Conservation (phyloP, 2,888 invertebrate genomes). For the Cyclophora punctaria region DNA sequence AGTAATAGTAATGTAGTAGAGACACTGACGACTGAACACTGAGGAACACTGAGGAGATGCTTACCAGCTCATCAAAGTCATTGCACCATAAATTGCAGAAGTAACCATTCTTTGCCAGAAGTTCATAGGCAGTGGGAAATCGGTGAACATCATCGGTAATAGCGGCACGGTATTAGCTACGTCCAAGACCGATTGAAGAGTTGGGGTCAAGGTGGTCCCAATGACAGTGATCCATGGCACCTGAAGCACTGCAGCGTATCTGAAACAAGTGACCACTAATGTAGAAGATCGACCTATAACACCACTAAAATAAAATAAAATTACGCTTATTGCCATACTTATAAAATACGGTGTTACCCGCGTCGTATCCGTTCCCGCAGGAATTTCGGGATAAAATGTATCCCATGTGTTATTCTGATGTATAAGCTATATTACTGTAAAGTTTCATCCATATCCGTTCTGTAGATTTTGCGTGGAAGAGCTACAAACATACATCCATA, state of each 20-base stretch:
- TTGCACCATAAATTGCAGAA: conserved; percentile 10
- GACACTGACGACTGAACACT: no score
- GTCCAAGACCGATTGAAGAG: conserved; percentile 38
- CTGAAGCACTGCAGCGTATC: conserved; percentile 38
- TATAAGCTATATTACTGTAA: no score
- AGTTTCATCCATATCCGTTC: no score
- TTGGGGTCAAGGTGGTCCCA: conserved; percentile 27
- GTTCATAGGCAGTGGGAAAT: conserved; percentile 35
- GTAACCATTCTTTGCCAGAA: conserved; percentile 35
- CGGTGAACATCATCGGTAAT: conserved; percentile 30
- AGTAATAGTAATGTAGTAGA: neutral
- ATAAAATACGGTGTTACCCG: no score
- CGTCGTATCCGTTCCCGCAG: no score
- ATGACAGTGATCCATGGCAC: conserved; percentile 46
- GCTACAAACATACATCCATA: no score
- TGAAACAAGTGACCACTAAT: neutral
- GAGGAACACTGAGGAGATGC: conserved; percentile 10
- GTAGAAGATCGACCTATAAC: no score
- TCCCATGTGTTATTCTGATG: no score
- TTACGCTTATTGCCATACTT: no score
- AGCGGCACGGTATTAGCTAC: conserved; percentile 33
- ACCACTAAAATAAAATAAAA: no score
- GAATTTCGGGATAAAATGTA: no score
- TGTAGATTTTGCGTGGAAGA: no score
- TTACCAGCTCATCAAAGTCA: conserved; percentile 22